Evolutionary conservation across 2,113 vertebrate genomes (phyloP).

Genomic region (Chionis minor): DNA sequence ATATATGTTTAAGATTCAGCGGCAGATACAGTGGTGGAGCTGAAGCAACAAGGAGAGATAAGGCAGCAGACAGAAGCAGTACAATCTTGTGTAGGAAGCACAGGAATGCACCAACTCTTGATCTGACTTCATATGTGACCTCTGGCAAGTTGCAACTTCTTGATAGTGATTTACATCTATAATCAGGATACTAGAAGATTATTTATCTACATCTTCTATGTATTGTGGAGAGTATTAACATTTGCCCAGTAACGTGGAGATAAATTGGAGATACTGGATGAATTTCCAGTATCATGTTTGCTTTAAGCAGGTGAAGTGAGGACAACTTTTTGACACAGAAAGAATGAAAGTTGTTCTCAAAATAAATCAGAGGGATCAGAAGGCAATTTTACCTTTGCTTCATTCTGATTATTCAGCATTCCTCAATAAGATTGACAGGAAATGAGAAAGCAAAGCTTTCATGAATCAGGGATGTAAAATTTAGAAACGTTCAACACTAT

Average conservation of each 20-base stretch:
- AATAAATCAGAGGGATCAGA: conserved; percentile 8
- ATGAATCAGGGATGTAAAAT: neutral
- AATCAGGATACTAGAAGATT: neutral
- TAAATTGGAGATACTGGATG: neutral
- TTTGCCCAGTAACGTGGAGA: neutral
- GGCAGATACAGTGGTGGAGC: neutral
- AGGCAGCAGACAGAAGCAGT: neutral
- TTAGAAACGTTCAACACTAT: neutral
- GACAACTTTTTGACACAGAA: neutral
- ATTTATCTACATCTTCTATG: neutral
- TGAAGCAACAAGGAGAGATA: neutral
- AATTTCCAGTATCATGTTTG: neutral
- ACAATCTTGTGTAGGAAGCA: neutral
- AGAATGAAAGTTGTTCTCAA: conserved; percentile 19
- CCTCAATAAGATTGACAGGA: neutral
- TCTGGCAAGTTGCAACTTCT: neutral
- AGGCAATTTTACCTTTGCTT: conserved; percentile 13
- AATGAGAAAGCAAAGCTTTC: conserved; percentile 14
- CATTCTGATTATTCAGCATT: conserved; percentile 41
- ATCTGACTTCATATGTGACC: neutral
- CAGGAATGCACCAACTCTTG: neutral
- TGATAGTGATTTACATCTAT: neutral
- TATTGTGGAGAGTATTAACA: neutral
- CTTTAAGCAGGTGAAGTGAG: conserved; percentile 19
- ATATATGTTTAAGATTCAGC: neutral